phyloP scores from a whole-genome alignment of 1,140 invertebrate species.

The Sycophaga agraensis region DNA sequence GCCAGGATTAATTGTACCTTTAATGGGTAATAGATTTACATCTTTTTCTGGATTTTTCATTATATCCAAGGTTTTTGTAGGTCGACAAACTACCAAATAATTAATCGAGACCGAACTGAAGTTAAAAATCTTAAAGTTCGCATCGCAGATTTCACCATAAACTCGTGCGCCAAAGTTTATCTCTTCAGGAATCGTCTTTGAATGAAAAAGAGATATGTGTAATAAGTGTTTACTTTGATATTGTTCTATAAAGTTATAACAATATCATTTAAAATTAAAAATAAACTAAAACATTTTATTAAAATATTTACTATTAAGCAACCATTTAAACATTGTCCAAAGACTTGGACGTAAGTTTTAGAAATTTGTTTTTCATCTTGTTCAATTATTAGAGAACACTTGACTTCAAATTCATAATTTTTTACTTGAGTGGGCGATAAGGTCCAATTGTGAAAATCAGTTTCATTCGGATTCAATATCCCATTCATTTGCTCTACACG shows the following conservation, averaged over 20 bases:
- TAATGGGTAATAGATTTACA: slow-evolving; percentile 35
- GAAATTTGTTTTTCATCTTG: not conserved
- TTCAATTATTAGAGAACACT: slow-evolving; percentile 30
- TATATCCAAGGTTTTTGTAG: slow-evolving; percentile 19
- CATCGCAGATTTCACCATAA: slow-evolving; percentile 30
- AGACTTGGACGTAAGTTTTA: slow-evolving; percentile 26
- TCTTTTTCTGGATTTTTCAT: slow-evolving; percentile 30
- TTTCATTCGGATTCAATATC: slow-evolving; percentile 41
- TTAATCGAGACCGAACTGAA: slow-evolving; percentile 37
- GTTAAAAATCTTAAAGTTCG: slow-evolving; percentile 40
- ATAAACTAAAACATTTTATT: slow-evolving; percentile 9
- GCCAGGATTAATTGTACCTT: slow-evolving; percentile 30
- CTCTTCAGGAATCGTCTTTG: slow-evolving; percentile 39
- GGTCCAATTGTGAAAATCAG: slow-evolving; percentile 34
- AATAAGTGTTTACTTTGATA: not conserved
- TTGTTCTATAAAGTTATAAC: not conserved
- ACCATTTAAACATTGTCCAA: slow-evolving; percentile 37
- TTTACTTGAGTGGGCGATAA: slow-evolving; percentile 36
- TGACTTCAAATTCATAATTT: slow-evolving; percentile 38
- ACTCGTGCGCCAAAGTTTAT: slow-evolving; percentile 35
- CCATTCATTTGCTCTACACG: slow-evolving; percentile 29
- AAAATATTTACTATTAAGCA: slow-evolving; percentile 37
- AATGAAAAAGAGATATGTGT: not conserved
- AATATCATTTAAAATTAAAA: not conserved
- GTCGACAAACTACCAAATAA: slow-evolving; percentile 33